Conservation (phyloP, 2,888 invertebrate species). For the Brachypterus glaber region DNA sequence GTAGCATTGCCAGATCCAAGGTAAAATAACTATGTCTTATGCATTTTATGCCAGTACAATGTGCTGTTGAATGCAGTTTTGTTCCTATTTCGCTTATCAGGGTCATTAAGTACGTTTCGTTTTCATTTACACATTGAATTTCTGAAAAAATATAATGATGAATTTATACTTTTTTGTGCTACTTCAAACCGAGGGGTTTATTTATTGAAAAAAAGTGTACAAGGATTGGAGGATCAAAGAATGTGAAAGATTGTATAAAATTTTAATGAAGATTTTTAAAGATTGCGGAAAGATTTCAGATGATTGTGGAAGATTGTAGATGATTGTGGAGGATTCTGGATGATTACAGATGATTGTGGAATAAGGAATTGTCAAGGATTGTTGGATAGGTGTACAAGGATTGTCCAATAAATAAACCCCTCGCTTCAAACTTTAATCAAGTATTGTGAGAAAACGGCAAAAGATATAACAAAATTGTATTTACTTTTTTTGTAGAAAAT, state of each 20-base stretch:
- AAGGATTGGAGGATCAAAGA: not conserved
- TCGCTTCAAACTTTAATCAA: no score
- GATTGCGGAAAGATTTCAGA: no score
- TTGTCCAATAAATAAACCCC: no score
- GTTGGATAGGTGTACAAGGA: no score
- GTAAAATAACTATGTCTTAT: constrained; percentile 75
- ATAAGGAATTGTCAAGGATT: no score
- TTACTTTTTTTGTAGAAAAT: no score
- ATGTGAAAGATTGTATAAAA: not conserved
- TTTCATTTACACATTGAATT: constrained; percentile 79
- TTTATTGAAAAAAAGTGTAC: not conserved
- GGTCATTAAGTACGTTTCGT: constrained; percentile 62
- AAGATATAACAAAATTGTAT: no score
- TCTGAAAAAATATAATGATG: constrained; percentile 46
- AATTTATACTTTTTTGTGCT: constrained; percentile 2
- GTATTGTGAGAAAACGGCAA: no score
- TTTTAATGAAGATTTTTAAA: not conserved
- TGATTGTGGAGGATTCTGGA: no score
- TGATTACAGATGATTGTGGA: no score
- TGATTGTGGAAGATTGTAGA: no score
- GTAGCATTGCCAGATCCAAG: constrained; percentile 63
- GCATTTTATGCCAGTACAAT: constrained; percentile 71
- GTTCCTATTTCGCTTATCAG: constrained; percentile 79
- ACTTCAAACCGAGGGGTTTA: no score
- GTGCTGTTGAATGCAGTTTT: constrained; percentile 67